These are phyloP conservation scores for Dermochelys coriacea DNA, from an alignment of 2,797 vertebrate species.

Conservation along the genomic window DNA sequence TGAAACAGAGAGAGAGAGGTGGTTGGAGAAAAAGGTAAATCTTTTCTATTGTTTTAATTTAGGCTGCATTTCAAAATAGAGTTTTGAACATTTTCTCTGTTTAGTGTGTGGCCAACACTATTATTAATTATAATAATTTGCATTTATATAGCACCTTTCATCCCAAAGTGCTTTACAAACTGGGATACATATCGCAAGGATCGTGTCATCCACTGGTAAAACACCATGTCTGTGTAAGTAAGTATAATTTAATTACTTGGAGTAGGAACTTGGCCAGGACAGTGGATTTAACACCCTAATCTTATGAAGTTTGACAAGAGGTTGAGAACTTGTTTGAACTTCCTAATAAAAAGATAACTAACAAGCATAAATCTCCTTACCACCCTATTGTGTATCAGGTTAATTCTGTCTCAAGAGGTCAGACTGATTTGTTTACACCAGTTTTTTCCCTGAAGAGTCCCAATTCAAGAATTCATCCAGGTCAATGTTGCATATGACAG, in stretches of 20 bases:
- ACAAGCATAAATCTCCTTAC: not conserved
- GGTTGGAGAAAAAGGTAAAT: not conserved
- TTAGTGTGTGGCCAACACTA: not conserved
- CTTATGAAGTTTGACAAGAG: too few species aligned
- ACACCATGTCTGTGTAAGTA: not conserved
- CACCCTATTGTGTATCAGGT: too few species aligned
- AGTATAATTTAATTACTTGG: not conserved
- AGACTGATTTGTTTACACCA: not conserved
- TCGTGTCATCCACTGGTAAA: not conserved
- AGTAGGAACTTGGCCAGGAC: not conserved
- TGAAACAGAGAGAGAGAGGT: not conserved
- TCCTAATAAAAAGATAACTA: not conserved
- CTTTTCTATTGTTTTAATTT: not conserved
- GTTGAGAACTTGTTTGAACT: not conserved
- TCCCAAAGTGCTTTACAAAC: not conserved
- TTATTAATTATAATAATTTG: not conserved
- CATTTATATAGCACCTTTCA: not conserved
- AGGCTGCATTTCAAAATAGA: not conserved
- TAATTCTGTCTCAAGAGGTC: not conserved
- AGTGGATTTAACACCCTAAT: too few species aligned
- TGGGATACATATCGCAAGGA: not conserved
- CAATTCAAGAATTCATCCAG: not conserved
- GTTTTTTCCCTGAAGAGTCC: not conserved
- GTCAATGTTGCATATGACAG: not conserved
- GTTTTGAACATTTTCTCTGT: too few species aligned